phyloP scores from a whole-genome alignment of 2,113 vertebrate species.

The Sphyrna mokarran region DNA sequence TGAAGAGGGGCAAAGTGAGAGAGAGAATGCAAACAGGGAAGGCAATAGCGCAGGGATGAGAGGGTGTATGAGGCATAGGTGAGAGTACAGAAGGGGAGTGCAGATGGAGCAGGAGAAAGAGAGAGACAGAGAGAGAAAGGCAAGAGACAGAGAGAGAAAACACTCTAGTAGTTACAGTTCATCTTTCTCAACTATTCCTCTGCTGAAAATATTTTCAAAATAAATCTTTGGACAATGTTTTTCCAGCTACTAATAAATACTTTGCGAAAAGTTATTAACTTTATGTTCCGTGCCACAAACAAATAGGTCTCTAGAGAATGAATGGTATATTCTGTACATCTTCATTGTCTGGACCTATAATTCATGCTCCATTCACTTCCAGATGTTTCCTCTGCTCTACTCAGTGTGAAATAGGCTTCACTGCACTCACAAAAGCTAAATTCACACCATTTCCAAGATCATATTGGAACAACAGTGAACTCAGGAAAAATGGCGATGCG shows the following conservation, averaged over 20 bases:
- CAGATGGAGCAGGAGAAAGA: not conserved
- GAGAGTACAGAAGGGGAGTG: not conserved
- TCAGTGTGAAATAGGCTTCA: not conserved
- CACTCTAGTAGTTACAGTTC: not conserved
- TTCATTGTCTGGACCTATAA: conserved; percentile 10
- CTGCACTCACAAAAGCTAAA: not conserved
- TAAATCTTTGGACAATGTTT: not conserved
- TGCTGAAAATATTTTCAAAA: conserved; percentile 1
- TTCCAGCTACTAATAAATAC: conserved; percentile 21
- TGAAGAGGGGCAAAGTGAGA: not conserved
- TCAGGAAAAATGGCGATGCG: not conserved
- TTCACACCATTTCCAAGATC: not conserved
- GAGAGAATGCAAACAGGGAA: too few relatives aligned
- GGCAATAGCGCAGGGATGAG: too few relatives aligned
- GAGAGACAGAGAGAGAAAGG: not conserved
- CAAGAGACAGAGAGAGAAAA: not conserved
- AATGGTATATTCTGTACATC: conserved; percentile 23
- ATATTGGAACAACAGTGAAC: not conserved
- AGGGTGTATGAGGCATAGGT: too few relatives aligned
- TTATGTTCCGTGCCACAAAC: not conserved
- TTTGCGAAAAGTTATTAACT: not conserved
- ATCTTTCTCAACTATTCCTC: not conserved
- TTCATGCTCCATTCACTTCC: conserved; percentile 17
- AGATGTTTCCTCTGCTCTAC: conserved; percentile 30
- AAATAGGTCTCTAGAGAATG: not conserved